Evolutionary conservation across 2,888 invertebrate genomes (phyloP), one percentile per base, ranked within the genome.

Genomic region (Linyphia triangularis): DNA sequence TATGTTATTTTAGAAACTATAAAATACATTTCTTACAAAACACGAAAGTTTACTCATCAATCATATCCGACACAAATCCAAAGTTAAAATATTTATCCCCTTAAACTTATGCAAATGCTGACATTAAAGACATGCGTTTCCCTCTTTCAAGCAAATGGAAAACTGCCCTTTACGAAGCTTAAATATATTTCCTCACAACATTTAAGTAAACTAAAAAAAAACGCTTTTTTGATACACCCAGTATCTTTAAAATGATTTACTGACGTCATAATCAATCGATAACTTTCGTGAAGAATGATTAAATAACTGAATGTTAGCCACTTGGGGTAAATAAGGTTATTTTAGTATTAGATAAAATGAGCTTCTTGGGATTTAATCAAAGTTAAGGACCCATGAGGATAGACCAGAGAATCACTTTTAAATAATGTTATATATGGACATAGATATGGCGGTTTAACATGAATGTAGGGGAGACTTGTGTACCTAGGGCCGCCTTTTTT

Each of bases 251-350:
- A 72, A 61, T 40, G 59, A 37, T 82, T 51, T 72, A 70, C 82
- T 72, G 72, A 82, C 82, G 82, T 82, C 82, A 82, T 16, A n/a
- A 26, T 22, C 59, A 70, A 82, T 82, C 82, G 72, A 82, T 82
- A 61, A 40, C 57, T 72, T 40, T 3, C 13, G 24, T n/a, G 61
- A 82, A 82, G 51, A 37, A 82, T 72, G 63, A 82, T 82, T 82
- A 82, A 82, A 82, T 61, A 72, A 19, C 63, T 33, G 43, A 63
- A n/a, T 43, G 81, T 69, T 51, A 26, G 78, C 65, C 78, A 28
- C 69, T 70, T 24, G 70, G 69, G 37, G 69, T 70, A 37, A 70
- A 81, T 70, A 69, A 51, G 70, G 70, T 70, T 70, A 81, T 81
- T 81, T 70, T 57, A 16, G 69, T 81, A 81, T 59, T 69, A 57